Base-by-base conservation (phyloP, 2,888 invertebrate genomes). In the Melangyna quadrimaculata region DNA sequence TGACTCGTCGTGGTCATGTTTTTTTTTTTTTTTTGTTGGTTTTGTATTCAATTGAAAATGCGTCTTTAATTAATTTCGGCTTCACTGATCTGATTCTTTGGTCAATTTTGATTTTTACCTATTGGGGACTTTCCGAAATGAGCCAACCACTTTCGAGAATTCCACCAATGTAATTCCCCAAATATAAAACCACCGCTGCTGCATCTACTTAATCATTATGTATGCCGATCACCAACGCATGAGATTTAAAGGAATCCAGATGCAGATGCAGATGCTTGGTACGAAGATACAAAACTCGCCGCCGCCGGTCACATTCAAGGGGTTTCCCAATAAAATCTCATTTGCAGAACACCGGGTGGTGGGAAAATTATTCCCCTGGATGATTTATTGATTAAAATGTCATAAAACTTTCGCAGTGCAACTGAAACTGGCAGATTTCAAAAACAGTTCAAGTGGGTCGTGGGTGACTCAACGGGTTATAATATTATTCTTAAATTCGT, bases 111-210 rank as follows among this genome's bases (percentile, higher is more conserved):
- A 75, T 65, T 67, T 70, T 51, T 51, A 51, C 40, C n/a, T n/a
- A n/a, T n/a, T 17, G 78, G 73, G 78, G 83, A 74, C 63, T 83
- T 83, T 83, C 78, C 79, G 65, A 67, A 74, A 37, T 73, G 74
- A 84, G 57, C 32, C 57, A 78, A 5, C 12, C 12, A 17, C 32
- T 79, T 71, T 72, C 51, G 57, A 79, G 79, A 79, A 84, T 65
- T 74, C 70, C 22, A 65, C 17, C 35, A 32, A 1, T 51, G 78
- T 83, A 55, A 70, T 70, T 78, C 83, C 78, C 78, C 82, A 51
- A 70, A 55, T 73, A 65, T 14, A 55, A 61, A 63, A 78, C 24
- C 51, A 67, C 65, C n/a, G n/a, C 17, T 37, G 53, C 17, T 35
- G 69, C 63, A 65, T 12, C 63, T 45, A 63, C 27, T 63, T 43